Evolutionary conservation across 1,140 invertebrate species (phyloP).

Genomic region (Dendroctonus ponderosae): DNA sequence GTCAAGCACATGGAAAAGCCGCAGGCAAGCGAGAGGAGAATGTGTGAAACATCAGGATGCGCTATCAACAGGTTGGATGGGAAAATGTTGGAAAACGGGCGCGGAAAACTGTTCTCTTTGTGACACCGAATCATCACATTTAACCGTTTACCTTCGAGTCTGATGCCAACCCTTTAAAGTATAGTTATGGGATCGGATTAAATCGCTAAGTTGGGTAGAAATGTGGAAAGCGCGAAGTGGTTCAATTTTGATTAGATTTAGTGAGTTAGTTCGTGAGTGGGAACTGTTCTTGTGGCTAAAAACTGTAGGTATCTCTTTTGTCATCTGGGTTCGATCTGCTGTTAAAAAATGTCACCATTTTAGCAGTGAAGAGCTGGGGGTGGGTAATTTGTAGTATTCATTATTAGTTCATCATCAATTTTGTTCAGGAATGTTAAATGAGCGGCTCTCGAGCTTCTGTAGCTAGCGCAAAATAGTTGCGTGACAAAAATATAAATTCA

Average conservation of each 20-base stretch:
- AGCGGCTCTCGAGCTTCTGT: no score
- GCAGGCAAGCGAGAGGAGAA: slow-evolving; percentile 35
- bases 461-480: no score
- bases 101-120: slow-evolving; percentile 41
- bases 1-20: slow-evolving; percentile 22
- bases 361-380: no score
- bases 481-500: no score
- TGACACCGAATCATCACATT: slow-evolving; percentile 45
- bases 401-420: no score
- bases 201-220: slow-evolving; percentile 26
- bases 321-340: no score
- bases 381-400: no score
- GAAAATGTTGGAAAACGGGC: slow-evolving; percentile 33
- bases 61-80: slow-evolving; percentile 42
- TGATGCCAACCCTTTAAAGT: slow-evolving; percentile 32
- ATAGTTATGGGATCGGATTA: slow-evolving; percentile 31
- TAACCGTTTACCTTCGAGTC: slow-evolving; percentile 38
- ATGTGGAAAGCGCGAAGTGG: neutral
- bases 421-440: no score
- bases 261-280: no score
- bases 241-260: neutral
- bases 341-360: no score
- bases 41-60: slow-evolving; percentile 32
- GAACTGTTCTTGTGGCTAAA: no score
- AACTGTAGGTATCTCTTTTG: no score